A percentile compares a stretch with the other conserved stretches of the same genome.
Conservation (phyloP, 1,140 invertebrate genomes). For the Drosophila oshimai region DNA sequence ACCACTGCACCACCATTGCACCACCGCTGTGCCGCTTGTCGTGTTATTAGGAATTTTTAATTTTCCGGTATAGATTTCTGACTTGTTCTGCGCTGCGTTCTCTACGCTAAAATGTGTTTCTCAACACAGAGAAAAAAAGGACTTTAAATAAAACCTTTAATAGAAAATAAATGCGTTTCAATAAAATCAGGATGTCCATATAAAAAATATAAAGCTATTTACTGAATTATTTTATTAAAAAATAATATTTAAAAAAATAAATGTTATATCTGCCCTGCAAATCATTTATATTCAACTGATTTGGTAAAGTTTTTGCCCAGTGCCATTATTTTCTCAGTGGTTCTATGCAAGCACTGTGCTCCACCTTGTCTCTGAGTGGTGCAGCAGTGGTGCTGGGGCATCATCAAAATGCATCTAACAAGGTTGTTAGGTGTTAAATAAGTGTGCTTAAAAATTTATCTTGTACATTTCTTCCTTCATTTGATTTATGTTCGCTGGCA, state of each 20-base stretch:
- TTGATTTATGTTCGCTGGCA: constrained; percentile 74
- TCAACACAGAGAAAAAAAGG: not conserved
- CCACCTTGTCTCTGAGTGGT: constrained; percentile 59
- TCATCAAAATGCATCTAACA: constrained; percentile 82
- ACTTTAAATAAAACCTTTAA: too few species aligned
- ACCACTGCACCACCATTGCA: constrained; percentile 16
- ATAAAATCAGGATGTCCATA: too few species aligned
- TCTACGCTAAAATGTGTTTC: not conserved
- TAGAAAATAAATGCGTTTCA: too few species aligned
- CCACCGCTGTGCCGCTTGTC: constrained; percentile 64
- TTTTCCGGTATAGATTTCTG: constrained; percentile 82
- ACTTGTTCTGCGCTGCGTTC: constrained; percentile 36
- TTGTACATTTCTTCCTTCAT: constrained; percentile 77
- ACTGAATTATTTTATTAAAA: too few species aligned
- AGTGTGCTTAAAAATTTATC: constrained; percentile 82
- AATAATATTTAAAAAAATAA: too few species aligned
- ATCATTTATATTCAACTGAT: not conserved
- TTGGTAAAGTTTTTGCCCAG: not conserved
- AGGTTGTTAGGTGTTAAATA: constrained; percentile 82
- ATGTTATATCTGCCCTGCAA: too few species aligned
- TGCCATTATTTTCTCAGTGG: not conserved
- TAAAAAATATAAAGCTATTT: too few species aligned
- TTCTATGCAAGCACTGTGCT: constrained; percentile 15
- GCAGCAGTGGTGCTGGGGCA: constrained; percentile 34
- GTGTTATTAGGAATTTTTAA: constrained; percentile 82